Evolutionary conservation across 53 echinoderm and acorn worm species (phyloP), one percentile per base, ranked within the genome.

Genomic region (Glandiceps talaboti): DNA sequence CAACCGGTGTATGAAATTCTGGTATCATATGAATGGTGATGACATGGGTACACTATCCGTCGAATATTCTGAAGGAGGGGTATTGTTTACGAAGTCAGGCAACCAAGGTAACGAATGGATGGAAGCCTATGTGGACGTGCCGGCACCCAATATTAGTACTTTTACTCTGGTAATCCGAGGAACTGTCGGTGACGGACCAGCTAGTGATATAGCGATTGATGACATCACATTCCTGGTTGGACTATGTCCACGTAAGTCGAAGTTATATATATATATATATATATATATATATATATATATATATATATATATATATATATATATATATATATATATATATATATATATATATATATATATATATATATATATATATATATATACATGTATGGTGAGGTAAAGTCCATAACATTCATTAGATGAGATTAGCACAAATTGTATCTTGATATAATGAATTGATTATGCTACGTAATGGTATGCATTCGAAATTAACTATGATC

Each of bases 21-120:
- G 92, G 92, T 92, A 92, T 45, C 86, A 83, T 77, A 84, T 92
- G 85, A 76, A 84, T 28, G 89, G 92, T 0, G 27, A 80, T 14
- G 82, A 89, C 82, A 64, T 87, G 0, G 89, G 89, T 29, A 80
- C 80, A 28, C 86, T 92, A 73, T 31, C 82, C 1, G 75, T 92
- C 14, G 64, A 45, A 45, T 12, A 12, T 20, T 6, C 20, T 20
- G 64, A 20, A 45, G 64, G 64, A 45, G 64, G 20, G 20, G 20
- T 20, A 45, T 45, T 45, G 20, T 6, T 45, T 20, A 12, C 64
- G 6, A 12, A 12, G 6, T 12, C 64, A 45, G 64, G 64, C 20
- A 12, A 45, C 64, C 64, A 45, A 45, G 64, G 64, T 20, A 45
- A 45, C 64, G 64, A 45, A 12, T 45, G 64, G 64, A 12, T 45